Percentiles rank a stretch among this genome's conserved stretches.
These are phyloP conservation scores for Lepisosteus osseus DNA, from an alignment of 2,113 vertebrate species.

Conservation along the genomic window DNA sequence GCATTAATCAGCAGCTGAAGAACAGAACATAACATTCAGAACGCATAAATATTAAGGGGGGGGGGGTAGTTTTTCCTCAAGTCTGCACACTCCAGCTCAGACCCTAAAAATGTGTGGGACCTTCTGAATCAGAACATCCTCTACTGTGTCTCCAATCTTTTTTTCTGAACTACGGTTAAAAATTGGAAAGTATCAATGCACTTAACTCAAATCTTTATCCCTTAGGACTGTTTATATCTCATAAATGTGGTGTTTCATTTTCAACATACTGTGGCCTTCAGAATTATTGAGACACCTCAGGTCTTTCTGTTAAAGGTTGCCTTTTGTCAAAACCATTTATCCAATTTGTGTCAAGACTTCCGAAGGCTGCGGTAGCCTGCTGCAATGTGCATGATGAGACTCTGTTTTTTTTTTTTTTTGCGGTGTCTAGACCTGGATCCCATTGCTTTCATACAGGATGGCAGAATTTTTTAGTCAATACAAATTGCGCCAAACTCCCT, in stretches of 20 bases:
- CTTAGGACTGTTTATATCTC: not conserved
- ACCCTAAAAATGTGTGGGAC: constrained; percentile 32
- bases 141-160: too few species aligned
- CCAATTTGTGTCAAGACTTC: not conserved
- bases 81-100: constrained; percentile 54
- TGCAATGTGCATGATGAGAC: too few species aligned
- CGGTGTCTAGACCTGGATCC: not conserved
- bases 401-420: too few species aligned
- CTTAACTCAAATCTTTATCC: not conserved
- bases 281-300: not conserved
- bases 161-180: too few species aligned
- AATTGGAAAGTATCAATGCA: too few species aligned
- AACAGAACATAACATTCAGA: constrained; percentile 76
- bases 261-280: not conserved
- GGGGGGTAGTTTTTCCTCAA: constrained; percentile 68
- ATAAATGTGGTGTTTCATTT: not conserved
- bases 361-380: too few species aligned
- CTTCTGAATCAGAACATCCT: not conserved
- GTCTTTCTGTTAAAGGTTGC: constrained; percentile 7
- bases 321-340: not conserved
- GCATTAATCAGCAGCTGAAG: constrained; percentile 87
- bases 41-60: constrained; percentile 79
- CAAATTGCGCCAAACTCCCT: too few species aligned
- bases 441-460: not conserved
- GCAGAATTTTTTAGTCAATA: too few species aligned